Evolutionary conservation across 2,797 vertebrate species (phyloP).

Genomic region (Silurus aristotelis): DNA sequence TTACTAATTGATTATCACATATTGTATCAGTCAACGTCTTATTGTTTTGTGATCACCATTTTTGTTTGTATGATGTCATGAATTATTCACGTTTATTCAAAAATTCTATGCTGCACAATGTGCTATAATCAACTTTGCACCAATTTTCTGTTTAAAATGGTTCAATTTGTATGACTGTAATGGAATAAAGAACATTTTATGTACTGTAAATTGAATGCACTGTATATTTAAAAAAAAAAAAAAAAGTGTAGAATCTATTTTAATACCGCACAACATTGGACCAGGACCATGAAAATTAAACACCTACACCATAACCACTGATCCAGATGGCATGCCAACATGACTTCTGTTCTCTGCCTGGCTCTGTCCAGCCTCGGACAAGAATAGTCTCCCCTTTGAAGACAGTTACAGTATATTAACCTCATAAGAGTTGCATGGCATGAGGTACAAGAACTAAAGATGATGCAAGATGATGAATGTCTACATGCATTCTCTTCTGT

Average conservation of each 20-base stretch:
- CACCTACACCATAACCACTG: slow-evolving; percentile 44
- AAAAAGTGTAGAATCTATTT: slow-evolving; percentile 15
- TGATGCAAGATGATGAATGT: slow-evolving; percentile 40
- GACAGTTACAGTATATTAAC: slow-evolving; percentile 49
- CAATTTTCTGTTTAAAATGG: slow-evolving; percentile 28
- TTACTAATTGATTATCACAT: slow-evolving; percentile 7
- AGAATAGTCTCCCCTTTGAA: slow-evolving; percentile 44
- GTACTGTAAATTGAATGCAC: slow-evolving; percentile 35
- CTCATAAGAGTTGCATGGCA: slow-evolving; percentile 42
- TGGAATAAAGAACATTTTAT: slow-evolving; percentile 24
- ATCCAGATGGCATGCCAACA: slow-evolving; percentile 58
- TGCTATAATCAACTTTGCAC: slow-evolving; percentile 23
- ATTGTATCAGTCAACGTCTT: slow-evolving; percentile 17
- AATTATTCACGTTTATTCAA: not conserved
- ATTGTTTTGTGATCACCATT: slow-evolving; percentile 16
- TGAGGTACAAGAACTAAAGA: slow-evolving; percentile 34
- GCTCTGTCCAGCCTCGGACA: slow-evolving; percentile 35
- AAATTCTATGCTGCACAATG: slow-evolving; percentile 22
- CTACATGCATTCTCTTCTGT: slow-evolving; percentile 18
- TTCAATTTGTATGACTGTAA: slow-evolving; percentile 26
- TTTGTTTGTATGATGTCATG: slow-evolving; percentile 8
- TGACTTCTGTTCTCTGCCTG: slow-evolving; percentile 49
- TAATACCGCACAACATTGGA: slow-evolving; percentile 38
- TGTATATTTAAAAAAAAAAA: slow-evolving; percentile 31
- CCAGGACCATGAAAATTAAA: slow-evolving; percentile 49